These are phyloP conservation scores for Puntigrus tetrazona DNA, from an alignment of 2,113 vertebrate genomes.

Conservation along the genomic window DNA sequence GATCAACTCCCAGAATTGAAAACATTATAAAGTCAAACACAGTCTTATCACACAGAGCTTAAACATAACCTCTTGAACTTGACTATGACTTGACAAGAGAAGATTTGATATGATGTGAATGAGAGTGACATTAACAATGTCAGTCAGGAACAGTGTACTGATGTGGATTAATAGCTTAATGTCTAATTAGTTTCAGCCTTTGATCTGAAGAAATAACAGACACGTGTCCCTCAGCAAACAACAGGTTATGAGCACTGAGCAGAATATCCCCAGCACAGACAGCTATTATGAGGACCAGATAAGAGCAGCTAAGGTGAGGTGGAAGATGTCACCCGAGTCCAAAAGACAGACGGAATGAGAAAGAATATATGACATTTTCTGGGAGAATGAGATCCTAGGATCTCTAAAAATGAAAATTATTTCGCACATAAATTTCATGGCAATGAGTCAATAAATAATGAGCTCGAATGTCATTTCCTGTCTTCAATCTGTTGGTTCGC, in stretches of 20 bases:
- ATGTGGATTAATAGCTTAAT: conserved; percentile 1
- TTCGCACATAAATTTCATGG: conserved; percentile 56
- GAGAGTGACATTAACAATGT: neutral
- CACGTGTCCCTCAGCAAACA: conserved; percentile 30
- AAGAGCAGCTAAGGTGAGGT: conserved; percentile 15
- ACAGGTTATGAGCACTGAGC: conserved; percentile 29
- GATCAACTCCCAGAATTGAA: neutral
- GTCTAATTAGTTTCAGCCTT: conserved; percentile 16
- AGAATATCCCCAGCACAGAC: neutral
- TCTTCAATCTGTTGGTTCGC: conserved; percentile 66
- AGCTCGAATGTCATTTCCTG: conserved; percentile 69
- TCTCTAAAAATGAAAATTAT: conserved; percentile 62
- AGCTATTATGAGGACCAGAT: neutral
- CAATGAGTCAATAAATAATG: conserved; percentile 73
- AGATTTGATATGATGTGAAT: neutral
- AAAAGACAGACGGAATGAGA: conserved; percentile 8
- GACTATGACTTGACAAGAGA: neutral
- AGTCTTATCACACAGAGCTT: neutral
- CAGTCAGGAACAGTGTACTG: neutral
- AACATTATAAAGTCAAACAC: neutral
- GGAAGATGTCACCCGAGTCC: neutral
- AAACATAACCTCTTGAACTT: neutral
- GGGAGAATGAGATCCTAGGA: conserved; percentile 6
- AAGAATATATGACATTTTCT: conserved; percentile 24
- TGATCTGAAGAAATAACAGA: conserved; percentile 9